Evolutionary conservation across 2,113 vertebrate genomes (phyloP), one percentile per base, ranked within the genome.

Genomic region (Etheostoma spectabile): DNA sequence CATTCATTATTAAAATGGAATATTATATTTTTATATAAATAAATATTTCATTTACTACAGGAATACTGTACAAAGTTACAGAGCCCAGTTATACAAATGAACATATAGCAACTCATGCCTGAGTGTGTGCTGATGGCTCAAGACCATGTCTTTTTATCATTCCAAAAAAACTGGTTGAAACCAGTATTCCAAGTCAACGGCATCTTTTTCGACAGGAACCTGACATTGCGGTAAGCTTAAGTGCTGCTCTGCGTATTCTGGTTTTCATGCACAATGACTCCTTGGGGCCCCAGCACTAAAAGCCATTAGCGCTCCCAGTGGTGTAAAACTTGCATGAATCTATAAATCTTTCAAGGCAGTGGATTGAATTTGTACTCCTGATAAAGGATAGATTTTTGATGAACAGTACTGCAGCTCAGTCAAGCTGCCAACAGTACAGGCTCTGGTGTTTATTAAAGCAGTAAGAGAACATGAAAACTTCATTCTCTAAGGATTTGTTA

Each of bases 241-340:
- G 92, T 95, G 91, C 90, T 95, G 82, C 86, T 91, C 77, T 88
- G 71, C 91, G 88, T 95, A 93, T 84, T 92, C 82, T 91, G 82
- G 91, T 96, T 96, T 95, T 95, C 94, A 95, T 93, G 90, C 85
- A 93, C 93, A 94, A 91, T 93, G 90, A 93, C 84, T 96, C 95
- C 93, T 91, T 49, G 74, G 95, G 93, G 95, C 94, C 92, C 93
- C 89, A 89, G 93, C 94, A 93, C 93, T 95, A 94, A 96, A 97
- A 97, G 90, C 95, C 95, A 97, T 97, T 97, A 97, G 90, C 91
- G 86, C 95, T 95, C 96, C 96, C 95, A 91, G 87, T 93, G 89
- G 91, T 70, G 86, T 97, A 97, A 98, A 98, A 97, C 90, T 96
- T 98, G 94, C 94, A 97, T 96, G 96, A 96, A 95, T 85, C 73